These are phyloP conservation scores for Geothlypis trichas DNA, from an alignment of 2,113 vertebrate genomes.

Conservation along the genomic window DNA sequence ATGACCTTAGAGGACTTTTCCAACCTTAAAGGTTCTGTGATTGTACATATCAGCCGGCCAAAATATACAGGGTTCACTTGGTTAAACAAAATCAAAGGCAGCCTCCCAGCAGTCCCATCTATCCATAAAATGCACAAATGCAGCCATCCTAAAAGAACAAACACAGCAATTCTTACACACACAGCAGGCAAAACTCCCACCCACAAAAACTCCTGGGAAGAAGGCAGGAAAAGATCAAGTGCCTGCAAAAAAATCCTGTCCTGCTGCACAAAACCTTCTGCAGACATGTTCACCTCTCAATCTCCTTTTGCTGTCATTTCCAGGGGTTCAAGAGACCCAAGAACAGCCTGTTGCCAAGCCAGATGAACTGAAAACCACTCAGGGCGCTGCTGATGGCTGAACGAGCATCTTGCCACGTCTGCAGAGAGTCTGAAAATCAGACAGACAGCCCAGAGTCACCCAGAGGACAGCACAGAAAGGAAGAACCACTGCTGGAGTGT, in stretches of 20 bases:
- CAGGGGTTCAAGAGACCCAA: neutral
- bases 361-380: neutral
- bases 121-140: neutral
- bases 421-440: neutral
- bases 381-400: neutral
- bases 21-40: neutral
- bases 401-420: neutral
- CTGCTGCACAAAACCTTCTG: neutral
- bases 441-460: neutral
- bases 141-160: neutral
- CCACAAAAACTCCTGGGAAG: neutral
- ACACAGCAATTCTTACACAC: fast-evolving
- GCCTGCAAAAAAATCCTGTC: neutral
- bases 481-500: neutral
- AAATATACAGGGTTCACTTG: neutral
- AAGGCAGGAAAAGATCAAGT: neutral
- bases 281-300: neutral
- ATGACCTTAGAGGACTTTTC: neutral
- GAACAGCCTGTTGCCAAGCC: neutral
- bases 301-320: neutral
- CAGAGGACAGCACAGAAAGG: neutral
- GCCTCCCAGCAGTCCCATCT: neutral
- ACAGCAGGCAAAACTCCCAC: neutral
- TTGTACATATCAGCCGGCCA: neutral
- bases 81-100: neutral